Evolutionary conservation across 2,888 invertebrate genomes (phyloP).

Genomic region (Phyto melanocephala): DNA sequence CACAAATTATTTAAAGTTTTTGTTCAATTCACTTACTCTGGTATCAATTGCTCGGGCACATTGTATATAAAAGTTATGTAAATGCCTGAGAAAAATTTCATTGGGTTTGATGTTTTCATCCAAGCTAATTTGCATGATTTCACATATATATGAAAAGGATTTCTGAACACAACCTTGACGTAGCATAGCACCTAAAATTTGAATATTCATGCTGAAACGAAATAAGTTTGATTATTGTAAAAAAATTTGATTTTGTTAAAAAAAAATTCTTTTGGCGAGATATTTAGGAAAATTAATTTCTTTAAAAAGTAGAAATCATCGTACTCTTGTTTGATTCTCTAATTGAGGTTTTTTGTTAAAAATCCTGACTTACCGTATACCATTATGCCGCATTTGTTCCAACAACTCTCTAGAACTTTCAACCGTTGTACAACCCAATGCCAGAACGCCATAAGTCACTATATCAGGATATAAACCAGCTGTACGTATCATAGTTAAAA

Average conservation of each 20-base stretch:
- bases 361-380: slow-evolving; percentile 81
- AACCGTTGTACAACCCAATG: slow-evolving; percentile 86
- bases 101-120: slow-evolving; percentile 83
- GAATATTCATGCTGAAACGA: slow-evolving; percentile 83
- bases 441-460: slow-evolving; percentile 91
- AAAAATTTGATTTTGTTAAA: too few relatives aligned
- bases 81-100: slow-evolving; percentile 81
- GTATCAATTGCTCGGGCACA: slow-evolving; percentile 80
- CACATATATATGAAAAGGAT: slow-evolving; percentile 84
- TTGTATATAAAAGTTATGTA: slow-evolving; percentile 83
- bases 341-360: background rate
- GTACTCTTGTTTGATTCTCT: too few relatives aligned
- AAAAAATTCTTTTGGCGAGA: too few relatives aligned
- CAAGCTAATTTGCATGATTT: slow-evolving; percentile 84
- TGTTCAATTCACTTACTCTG: slow-evolving; percentile 76
- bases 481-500: slow-evolving; percentile 81
- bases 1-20: background rate
- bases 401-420: slow-evolving; percentile 84
- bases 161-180: slow-evolving; percentile 82
- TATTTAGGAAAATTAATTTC: too few relatives aligned
- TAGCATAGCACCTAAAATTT: slow-evolving; percentile 87
- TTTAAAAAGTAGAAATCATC: too few relatives aligned
- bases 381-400: slow-evolving; percentile 84
- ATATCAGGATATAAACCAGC: slow-evolving; percentile 84
- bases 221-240: background rate